These are phyloP conservation scores for Hycleus cichorii DNA, from an alignment of 1,140 invertebrate genomes.

Conservation along the genomic window DNA sequence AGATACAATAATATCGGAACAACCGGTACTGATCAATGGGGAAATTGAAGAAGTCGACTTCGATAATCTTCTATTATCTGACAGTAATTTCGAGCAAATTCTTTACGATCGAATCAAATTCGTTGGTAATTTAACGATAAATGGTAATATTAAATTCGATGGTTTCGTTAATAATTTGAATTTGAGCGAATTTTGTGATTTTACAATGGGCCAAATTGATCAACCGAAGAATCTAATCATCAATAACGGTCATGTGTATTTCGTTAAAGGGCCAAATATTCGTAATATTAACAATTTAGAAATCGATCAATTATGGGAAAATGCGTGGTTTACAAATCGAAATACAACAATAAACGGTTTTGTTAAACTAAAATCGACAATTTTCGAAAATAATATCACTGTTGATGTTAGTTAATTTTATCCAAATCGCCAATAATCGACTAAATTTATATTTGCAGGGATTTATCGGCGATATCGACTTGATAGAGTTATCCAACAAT, in stretches of 20 bases:
- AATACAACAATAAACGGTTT: slow-evolving; percentile 16
- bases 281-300: slow-evolving; percentile 15
- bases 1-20: slow-evolving; percentile 6
- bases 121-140: slow-evolving; percentile 24
- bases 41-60: slow-evolving; percentile 34
- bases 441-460: slow-evolving; percentile 21
- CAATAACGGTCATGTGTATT: slow-evolving; percentile 26
- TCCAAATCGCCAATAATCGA: background rate
- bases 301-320: slow-evolving; percentile 18
- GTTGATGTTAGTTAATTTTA: slow-evolving; percentile 25
- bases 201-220: slow-evolving; percentile 10
- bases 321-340: slow-evolving; percentile 32
- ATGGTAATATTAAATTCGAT: slow-evolving; percentile 20
- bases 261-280: slow-evolving; percentile 29
- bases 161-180: slow-evolving; percentile 23
- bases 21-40: slow-evolving; percentile 17
- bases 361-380: slow-evolving; percentile 22
- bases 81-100: slow-evolving; percentile 1
- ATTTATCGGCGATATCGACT: slow-evolving; percentile 25
- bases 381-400: slow-evolving; percentile 25
- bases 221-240: slow-evolving; percentile 9
- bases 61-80: slow-evolving; percentile 19
- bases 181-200: slow-evolving; percentile 22
- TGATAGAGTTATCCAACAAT: slow-evolving; percentile 27
- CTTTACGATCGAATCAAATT: slow-evolving; percentile 24